Conservation (phyloP, 2,888 invertebrate genomes). For the Linyphia triangularis region DNA sequence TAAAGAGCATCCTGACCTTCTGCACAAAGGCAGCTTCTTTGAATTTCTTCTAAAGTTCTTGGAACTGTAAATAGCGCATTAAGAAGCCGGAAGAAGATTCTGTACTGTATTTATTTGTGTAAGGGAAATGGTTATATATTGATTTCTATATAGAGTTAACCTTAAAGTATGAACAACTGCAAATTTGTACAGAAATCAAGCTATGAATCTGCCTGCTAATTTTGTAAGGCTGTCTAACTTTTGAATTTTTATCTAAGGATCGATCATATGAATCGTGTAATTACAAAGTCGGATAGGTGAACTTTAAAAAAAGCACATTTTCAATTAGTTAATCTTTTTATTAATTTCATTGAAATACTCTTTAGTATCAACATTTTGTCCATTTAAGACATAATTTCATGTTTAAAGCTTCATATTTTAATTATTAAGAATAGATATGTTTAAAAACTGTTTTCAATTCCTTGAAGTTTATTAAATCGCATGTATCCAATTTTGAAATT, state of each 20-base stretch:
- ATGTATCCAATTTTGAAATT: no score
- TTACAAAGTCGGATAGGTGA: no score
- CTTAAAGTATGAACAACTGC: neutral
- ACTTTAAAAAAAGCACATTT: no score
- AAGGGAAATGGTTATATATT: constrained; percentile 3
- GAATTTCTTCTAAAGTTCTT: constrained; percentile 4
- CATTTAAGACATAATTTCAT: no score
- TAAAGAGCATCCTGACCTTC: constrained; percentile 4
- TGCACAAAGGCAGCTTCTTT: constrained; percentile 11
- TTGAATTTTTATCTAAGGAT: neutral
- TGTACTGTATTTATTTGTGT: neutral
- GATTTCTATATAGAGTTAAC: neutral
- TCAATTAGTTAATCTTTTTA: no score
- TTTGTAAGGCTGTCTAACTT: neutral
- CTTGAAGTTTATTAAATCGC: no score
- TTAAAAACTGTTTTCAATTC: no score
- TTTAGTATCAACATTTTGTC: no score
- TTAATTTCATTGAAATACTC: no score
- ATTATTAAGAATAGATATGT: no score
- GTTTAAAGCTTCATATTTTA: no score
- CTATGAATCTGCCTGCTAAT: neutral
- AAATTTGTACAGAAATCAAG: neutral
- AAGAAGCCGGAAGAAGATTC: neutral
- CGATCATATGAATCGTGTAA: no score
- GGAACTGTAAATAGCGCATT: constrained; percentile 22